Base-by-base conservation (phyloP, 1,140 invertebrate genomes). In the Phocides pigmalion region DNA sequence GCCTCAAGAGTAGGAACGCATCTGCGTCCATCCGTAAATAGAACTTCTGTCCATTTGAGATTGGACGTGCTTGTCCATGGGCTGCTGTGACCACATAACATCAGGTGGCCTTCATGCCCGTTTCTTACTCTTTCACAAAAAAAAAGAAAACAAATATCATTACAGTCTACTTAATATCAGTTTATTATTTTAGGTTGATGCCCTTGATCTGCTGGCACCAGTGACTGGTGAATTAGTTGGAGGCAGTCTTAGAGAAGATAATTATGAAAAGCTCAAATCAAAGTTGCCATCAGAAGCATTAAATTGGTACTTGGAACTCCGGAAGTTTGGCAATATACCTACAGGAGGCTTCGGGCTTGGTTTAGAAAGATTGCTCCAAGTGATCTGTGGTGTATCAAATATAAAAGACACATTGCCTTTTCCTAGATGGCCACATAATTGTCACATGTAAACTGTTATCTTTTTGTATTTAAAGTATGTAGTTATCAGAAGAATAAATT, bases 341-440 rank as follows among this genome's bases (percentile, higher is more conserved):
- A 98, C 97, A 32, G 98, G 95, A 14, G 98, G 98, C 0, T 99
- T 98, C 93, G 98, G 98, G 47, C 93, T 99, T 79, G 99, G 98
- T 6, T 96, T 99, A 81, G 99, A 99, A 86, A 94, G 98, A 83
- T 95, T 96, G 73, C 84, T 99, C 49, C 97, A 98, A 91, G 93
- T 95, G 41, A 49, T 99, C 2, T 94, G 98, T 44, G 94, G 94
- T 37, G 94, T 98, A 37, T 80, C 91, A 19, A 99, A 98, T 87
- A 98, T 99, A 65, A 97, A 97, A 92, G 98, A 99, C 83, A 95
- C 96, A 5, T 94, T 98, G 78, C 96, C 98, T n/a, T 99, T 99
- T 93, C 98, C 98, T 8, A 93, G 98, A 70, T 98, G 96, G 95
- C 95, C 97, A 41, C 96, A 98, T 84, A 96, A 98, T 68, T 88